Evolutionary conservation across 30 jellyfish, hydroid and myxozoan species (phyloP).

Genomic region (Chrysaora quinquecirrha): DNA sequence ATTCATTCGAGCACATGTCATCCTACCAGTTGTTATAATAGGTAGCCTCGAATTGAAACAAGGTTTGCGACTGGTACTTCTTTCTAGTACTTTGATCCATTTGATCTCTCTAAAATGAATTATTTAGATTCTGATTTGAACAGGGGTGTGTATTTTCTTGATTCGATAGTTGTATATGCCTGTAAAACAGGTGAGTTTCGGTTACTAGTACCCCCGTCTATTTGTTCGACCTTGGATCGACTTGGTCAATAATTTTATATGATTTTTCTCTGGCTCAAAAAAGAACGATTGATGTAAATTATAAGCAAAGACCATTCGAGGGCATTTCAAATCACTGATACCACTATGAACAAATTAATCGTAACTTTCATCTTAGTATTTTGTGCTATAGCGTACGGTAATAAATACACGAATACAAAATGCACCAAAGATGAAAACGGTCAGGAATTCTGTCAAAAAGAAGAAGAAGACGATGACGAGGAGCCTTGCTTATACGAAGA

Average conservation of each 20-base stretch:
- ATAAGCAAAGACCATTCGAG: too few relatives aligned
- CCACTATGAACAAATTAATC: constrained; percentile 5
- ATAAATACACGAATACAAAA: constrained; percentile 63
- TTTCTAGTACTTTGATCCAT: not conserved
- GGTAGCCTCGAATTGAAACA: too few relatives aligned
- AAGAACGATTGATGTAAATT: too few relatives aligned
- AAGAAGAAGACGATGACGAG: constrained; percentile 79
- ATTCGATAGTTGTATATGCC: not conserved
- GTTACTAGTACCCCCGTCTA: not conserved
- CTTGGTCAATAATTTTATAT: too few relatives aligned
- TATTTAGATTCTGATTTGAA: not conserved
- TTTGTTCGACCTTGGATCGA: not conserved
- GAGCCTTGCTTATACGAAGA: constrained; percentile 79
- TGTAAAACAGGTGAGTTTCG: not conserved
- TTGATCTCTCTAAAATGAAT: constrained; percentile 1
- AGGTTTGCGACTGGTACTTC: constrained; percentile 4
- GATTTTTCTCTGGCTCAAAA: too few relatives aligned
- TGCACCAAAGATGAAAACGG: constrained; percentile 87
- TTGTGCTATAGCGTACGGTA: constrained; percentile 36
- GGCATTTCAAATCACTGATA: too few relatives aligned
- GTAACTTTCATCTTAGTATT: not conserved
- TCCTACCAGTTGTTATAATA: too few relatives aligned
- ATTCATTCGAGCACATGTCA: too few relatives aligned
- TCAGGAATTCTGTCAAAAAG: constrained; percentile 74
- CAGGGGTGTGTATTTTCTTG: not conserved